A percentile compares a stretch with the other conserved stretches of the same genome.
Conservation (phyloP, 2,113 vertebrate species). For the Clarias macrocephalus region DNA sequence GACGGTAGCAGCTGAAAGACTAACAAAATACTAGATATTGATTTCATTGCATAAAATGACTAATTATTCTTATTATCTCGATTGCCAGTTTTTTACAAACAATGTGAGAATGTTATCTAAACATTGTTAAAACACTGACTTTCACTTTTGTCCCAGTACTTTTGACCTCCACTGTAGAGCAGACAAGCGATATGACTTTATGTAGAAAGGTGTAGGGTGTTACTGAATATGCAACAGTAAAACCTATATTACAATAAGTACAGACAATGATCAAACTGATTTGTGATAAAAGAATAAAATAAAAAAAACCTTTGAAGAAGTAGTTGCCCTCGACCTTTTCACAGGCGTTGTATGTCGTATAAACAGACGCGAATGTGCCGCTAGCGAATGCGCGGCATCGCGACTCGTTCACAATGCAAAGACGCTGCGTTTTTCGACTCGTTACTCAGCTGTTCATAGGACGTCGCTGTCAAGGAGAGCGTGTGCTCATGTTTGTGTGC, state of each 20-base stretch:
- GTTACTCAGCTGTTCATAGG: slow-evolving; percentile 33
- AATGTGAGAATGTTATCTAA: no score
- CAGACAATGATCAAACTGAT: background rate
- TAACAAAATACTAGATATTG: no score
- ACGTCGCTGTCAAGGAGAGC: slow-evolving; percentile 10
- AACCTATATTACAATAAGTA: background rate
- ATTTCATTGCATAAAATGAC: no score
- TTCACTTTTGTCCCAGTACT: no score
- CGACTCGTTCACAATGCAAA: slow-evolving; percentile 44
- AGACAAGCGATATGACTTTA: background rate
- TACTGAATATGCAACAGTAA: background rate
- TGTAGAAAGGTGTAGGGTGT: background rate
- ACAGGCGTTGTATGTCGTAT: slow-evolving; percentile 14
- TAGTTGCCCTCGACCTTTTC: background rate
- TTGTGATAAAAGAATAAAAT: no score
- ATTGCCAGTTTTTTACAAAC: no score
- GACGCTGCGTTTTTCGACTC: slow-evolving; percentile 40
- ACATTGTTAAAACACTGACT: no score
- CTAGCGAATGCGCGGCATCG: slow-evolving; percentile 39
- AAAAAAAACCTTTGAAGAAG: background rate
- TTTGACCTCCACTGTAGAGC: background rate
- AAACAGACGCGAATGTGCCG: slow-evolving; percentile 27
- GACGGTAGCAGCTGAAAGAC: no score
- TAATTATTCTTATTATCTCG: no score
- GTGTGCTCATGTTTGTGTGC: background rate